phyloP scores from a whole-genome alignment of 2,888 invertebrate species.

The Lacanobia oleracea region DNA sequence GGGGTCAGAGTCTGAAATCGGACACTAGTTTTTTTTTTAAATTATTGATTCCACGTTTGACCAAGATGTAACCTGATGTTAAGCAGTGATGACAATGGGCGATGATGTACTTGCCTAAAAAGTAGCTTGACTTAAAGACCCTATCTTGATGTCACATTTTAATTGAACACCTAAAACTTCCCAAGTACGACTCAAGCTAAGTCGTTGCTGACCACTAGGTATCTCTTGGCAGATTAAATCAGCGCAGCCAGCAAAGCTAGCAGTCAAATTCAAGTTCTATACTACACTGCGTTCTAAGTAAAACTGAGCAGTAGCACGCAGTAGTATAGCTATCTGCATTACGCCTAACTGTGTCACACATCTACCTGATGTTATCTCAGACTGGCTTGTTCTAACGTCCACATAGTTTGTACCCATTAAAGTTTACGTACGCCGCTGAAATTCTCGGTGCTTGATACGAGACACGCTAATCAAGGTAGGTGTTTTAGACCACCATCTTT shows the following conservation, averaged over 20 bases:
- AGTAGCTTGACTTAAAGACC: no score
- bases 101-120: no score
- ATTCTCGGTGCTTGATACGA: constrained; percentile 9
- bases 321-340: background rate
- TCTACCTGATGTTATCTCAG: constrained; percentile 26
- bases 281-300: background rate
- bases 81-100: no score
- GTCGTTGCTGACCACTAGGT: no score
- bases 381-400: constrained; percentile 16
- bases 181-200: no score
- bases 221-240: background rate
- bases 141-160: background rate
- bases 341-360: background rate
- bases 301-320: no score
- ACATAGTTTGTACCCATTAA: constrained; percentile 45
- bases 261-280: background rate
- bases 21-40: no score
- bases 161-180: background rate
- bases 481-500: background rate
- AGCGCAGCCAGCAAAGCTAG: background rate
- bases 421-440: constrained; percentile 25
- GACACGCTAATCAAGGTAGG: constrained; percentile 18
- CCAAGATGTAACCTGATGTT: no score
- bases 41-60: no score
- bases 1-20: no score